Evolutionary conservation across 2,113 vertebrate species (phyloP).

Genomic region (Rhinoptilus africanus): DNA sequence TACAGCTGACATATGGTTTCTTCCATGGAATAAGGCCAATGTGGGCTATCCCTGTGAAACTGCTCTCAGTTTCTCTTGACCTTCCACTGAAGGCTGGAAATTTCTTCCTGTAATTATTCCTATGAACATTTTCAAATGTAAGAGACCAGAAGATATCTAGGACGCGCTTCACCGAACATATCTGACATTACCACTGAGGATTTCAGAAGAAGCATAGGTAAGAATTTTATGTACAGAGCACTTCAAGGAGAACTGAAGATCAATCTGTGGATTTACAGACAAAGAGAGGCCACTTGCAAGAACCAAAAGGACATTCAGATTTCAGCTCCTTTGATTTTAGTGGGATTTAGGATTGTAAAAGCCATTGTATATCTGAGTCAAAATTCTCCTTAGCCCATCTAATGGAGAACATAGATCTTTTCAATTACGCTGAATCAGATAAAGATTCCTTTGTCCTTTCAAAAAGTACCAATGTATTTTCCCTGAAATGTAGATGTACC

Average conservation of each 20-base stretch:
- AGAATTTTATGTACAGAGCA: neutral
- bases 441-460: neutral
- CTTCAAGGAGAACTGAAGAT: neutral
- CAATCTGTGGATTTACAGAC: neutral
- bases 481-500: neutral
- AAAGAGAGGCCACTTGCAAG: neutral
- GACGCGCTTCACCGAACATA: neutral
- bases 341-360: neutral
- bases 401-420: neutral
- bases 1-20: neutral
- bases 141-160: neutral
- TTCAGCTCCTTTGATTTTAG: neutral
- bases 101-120: neutral
- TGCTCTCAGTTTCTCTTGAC: neutral
- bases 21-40: neutral
- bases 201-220: neutral
- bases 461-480: neutral
- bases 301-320: neutral
- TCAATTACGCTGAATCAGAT: neutral
- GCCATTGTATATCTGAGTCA: neutral
- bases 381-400: neutral
- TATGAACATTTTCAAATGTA: neutral
- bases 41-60: neutral
- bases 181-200: neutral
- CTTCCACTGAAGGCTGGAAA: neutral